A percentile compares a stretch with the other conserved stretches of the same genome.
phyloP scores from a whole-genome alignment of 1,140 invertebrate species.

The Cataglyphis hispanica region DNA sequence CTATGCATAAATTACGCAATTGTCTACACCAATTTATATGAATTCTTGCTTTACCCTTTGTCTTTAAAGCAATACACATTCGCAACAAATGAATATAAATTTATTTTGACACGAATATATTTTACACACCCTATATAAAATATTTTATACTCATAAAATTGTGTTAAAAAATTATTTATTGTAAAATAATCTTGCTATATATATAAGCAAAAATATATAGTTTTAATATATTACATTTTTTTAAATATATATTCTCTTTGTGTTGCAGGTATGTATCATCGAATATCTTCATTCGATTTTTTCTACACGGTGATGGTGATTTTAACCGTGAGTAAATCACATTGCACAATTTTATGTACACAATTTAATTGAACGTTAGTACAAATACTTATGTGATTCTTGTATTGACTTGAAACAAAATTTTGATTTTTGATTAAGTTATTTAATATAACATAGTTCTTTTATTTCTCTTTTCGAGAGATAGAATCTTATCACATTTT shows the following conservation, averaged over 20 bases:
- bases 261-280: constrained; percentile 45
- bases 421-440: neutral
- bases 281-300: neutral
- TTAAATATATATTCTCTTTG: constrained; percentile 21
- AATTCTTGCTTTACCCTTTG: neutral
- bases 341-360: neutral
- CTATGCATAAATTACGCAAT: neutral
- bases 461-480: constrained; percentile 8
- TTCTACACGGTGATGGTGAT: neutral
- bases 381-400: neutral
- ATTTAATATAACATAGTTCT: neutral
- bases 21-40: neutral
- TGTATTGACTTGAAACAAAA: neutral
- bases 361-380: neutral
- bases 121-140: neutral
- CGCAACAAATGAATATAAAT: neutral
- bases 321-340: constrained; percentile 32
- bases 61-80: neutral
- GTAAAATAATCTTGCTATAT: constrained; percentile 6
- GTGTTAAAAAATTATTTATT: neutral
- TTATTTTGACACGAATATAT: too few relatives aligned
- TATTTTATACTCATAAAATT: neutral
- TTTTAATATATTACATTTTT: constrained; percentile 8
- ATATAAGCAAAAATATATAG: neutral
- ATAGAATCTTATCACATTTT: neutral